Conservation (phyloP, 2,113 vertebrate genomes). For the Hirundichthys speculiger region DNA sequence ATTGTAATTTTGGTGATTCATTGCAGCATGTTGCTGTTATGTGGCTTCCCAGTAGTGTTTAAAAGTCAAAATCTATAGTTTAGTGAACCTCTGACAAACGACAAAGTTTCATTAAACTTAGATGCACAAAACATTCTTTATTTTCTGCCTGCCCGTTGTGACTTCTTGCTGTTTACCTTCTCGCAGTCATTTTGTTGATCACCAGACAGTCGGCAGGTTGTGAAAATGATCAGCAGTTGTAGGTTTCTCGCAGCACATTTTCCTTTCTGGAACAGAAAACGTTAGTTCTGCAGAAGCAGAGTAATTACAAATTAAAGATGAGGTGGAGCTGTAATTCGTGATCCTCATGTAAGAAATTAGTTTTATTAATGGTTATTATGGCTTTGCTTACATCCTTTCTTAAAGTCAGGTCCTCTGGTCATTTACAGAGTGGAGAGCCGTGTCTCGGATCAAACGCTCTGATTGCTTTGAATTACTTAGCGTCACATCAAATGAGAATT, state of each 20-base stretch:
- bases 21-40: too few species aligned
- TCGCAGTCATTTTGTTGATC: not conserved
- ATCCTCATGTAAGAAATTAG: not conserved
- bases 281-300: not conserved
- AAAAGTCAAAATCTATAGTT: too few species aligned
- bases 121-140: too few species aligned
- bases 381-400: constrained; percentile 16
- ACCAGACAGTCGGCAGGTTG: not conserved
- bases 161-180: not conserved
- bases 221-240: not conserved
- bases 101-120: too few species aligned
- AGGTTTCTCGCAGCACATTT: not conserved
- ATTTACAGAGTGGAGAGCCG: constrained; percentile 7
- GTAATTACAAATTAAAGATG: not conserved
- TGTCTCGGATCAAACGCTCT: constrained; percentile 12
- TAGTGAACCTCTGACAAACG: too few species aligned
- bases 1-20: constrained; percentile 9
- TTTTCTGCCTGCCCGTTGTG: too few species aligned
- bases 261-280: not conserved
- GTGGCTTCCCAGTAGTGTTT: too few species aligned
- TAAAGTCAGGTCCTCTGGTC: constrained; percentile 15
- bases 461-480: constrained; percentile 62
- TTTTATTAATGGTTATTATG: not conserved
- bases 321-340: not conserved
- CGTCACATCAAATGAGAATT: constrained; percentile 63